Percentiles rank a stretch among this genome's conserved stretches.
Conservation (phyloP, 2,888 invertebrate genomes). For the Latheticus oryzae region DNA sequence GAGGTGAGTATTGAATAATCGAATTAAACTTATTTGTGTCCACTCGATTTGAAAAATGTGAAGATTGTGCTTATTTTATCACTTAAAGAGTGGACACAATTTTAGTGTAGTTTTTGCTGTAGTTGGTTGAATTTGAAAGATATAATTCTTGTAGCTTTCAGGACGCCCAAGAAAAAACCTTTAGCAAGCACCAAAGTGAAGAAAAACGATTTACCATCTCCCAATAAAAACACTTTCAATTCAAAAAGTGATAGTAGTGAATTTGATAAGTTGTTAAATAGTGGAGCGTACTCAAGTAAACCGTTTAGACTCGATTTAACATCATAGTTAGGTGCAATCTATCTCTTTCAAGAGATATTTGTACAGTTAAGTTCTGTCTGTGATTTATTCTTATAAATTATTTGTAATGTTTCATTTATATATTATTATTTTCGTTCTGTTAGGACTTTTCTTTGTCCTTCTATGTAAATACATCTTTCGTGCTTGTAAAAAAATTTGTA, state of each 20-base stretch:
- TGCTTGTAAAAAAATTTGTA: constrained; percentile 36
- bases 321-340: constrained; percentile 29
- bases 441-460: constrained; percentile 16
- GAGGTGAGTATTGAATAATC: constrained; percentile 29
- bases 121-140: too few relatives aligned
- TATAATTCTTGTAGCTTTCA: constrained; percentile 32
- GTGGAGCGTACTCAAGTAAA: constrained; percentile 21
- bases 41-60: too few relatives aligned
- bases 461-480: constrained; percentile 29
- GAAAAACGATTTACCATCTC: too few relatives aligned
- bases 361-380: constrained; percentile 36
- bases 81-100: too few relatives aligned
- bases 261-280: constrained; percentile 23
- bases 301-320: constrained; percentile 27
- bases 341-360: constrained; percentile 4
- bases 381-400: constrained; percentile 32
- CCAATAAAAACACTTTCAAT: constrained; percentile 10
- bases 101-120: too few relatives aligned
- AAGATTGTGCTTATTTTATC: too few relatives aligned
- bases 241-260: constrained; percentile 26
- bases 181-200: background rate
- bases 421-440: constrained; percentile 4
- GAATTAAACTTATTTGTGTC: too few relatives aligned
- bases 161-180: constrained; percentile 21
- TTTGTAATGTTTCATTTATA: constrained; percentile 19